Percentiles rank a stretch among this genome's conserved stretches.
phyloP scores from a whole-genome alignment of 2,113 vertebrate genomes.

The Erinaceus europaeus region DNA sequence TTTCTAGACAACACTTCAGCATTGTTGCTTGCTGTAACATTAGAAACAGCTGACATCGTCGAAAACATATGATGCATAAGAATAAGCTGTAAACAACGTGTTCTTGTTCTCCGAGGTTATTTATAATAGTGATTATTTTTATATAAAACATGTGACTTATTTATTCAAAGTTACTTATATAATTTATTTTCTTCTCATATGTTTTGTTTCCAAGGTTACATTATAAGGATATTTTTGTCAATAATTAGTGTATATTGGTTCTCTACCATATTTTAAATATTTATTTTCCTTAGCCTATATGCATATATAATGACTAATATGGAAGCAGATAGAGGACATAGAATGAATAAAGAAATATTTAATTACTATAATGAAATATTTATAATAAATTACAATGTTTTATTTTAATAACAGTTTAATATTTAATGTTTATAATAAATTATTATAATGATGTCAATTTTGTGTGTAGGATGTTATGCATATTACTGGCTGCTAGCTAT shows the following conservation, averaged over 20 bases:
- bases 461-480: too few species aligned
- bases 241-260: background rate
- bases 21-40: slow-evolving; percentile 32
- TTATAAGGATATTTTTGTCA: background rate
- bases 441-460: too few species aligned
- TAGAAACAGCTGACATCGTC: background rate
- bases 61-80: slow-evolving; percentile 28
- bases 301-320: background rate
- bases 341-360: too few species aligned
- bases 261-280: background rate
- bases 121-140: background rate
- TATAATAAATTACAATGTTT: too few species aligned
- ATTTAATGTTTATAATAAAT: too few species aligned
- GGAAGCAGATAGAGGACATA: too few species aligned
- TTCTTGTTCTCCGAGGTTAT: slow-evolving; percentile 21
- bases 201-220: background rate
- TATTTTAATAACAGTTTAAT: too few species aligned
- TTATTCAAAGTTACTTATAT: background rate
- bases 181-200: background rate
- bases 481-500: too few species aligned
- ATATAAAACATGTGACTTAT: background rate
- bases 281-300: background rate
- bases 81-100: slow-evolving; percentile 23
- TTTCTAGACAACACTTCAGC: slow-evolving; percentile 38
- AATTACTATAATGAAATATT: too few species aligned